Conservation (phyloP, 2,797 vertebrate genomes). For the Halcyon chelicuti region DNA sequence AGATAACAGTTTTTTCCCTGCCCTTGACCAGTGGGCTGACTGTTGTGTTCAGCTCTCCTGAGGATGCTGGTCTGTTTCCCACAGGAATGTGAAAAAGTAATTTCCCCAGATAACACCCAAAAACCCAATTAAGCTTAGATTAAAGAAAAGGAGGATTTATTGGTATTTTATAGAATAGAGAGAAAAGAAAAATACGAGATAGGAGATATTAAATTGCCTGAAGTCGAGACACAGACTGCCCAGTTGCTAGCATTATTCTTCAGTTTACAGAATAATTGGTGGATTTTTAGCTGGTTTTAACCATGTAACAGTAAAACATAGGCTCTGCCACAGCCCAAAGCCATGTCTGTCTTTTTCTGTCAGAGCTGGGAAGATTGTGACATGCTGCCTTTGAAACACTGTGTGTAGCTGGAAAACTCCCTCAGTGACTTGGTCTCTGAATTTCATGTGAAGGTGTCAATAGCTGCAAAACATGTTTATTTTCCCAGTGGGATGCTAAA, state of each 20-base stretch:
- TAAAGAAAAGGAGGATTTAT: slow-evolving; percentile 71
- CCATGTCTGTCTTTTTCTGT: slow-evolving; percentile 11
- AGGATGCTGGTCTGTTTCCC: slow-evolving; percentile 35
- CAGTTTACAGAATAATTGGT: slow-evolving; percentile 19
- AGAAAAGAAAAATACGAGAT: slow-evolving; percentile 54
- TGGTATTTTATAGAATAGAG: slow-evolving; percentile 41
- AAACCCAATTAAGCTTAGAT: slow-evolving; percentile 72
- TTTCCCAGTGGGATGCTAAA: slow-evolving; percentile 5
- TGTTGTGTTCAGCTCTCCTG: slow-evolving; percentile 33
- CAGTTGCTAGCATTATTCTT: slow-evolving; percentile 3
- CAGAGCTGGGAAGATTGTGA: background rate
- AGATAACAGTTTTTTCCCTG: slow-evolving; percentile 26
- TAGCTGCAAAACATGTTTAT: slow-evolving; percentile 16
- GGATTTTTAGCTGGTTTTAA: slow-evolving; percentile 31
- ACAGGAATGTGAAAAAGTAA: slow-evolving; percentile 52
- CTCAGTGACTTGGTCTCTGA: background rate
- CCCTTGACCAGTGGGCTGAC: slow-evolving; percentile 35
- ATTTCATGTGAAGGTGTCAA: slow-evolving; percentile 3
- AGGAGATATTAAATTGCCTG: slow-evolving; percentile 56
- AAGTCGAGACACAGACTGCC: slow-evolving; percentile 23
- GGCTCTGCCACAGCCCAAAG: slow-evolving; percentile 38
- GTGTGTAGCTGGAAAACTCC: background rate
- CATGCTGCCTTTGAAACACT: background rate
- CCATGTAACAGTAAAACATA: background rate
- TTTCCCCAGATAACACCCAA: slow-evolving; percentile 66